Base-by-base conservation (phyloP, 2,888 invertebrate species). In the Dysmachus trigonus region DNA sequence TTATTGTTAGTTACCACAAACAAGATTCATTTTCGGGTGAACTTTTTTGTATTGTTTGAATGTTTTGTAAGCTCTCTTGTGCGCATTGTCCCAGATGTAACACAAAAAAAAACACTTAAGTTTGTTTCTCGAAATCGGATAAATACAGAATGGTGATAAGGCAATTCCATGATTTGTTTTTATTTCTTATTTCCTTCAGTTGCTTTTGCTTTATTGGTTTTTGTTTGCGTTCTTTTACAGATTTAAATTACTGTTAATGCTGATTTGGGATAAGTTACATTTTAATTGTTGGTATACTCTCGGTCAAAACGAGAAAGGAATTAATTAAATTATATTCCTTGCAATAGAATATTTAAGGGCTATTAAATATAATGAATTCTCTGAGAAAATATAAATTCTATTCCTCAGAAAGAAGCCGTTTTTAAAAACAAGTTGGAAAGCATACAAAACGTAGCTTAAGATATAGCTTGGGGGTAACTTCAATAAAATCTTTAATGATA, bases 1-100 rank as follows among this genome's bases (percentile, higher is more conserved):
- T 53, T 62, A 62, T 62, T 35, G 51, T 72, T 72, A 83, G 83
- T 83, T 83, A 83, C 83, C 83, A 83, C 30, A 51, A 41, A n/a
- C 0, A 73, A 18, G 27, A 33, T 15, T 7, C 73, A 8, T 15
- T 27, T 31, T 73, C n/a, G 15, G 15, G 15, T 18, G 33, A 1
- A 31, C 27, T 33, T 73, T 33, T 73, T 73, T 35, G 31, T 73
- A 8, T 73, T 33, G 33, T 73, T 73, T 73, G 73, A 31, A 18
- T 33, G 73, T 13, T n/a, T n/a, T 73, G 31, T 35, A 35, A 73
- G 35, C 35, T 73, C 73, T 73, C 31, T 73, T 35, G 31, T 73
- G 7, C 3, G 27, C 35, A 73, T 35, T 35, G n/a, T 73, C 35
- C 33, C 33, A 73, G 13, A 33, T 73, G 73, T 72, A 73, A 30